Evolutionary conservation across 2,113 vertebrate genomes (phyloP), one percentile per base, ranked within the genome.

Genomic region (Dasyprocta punctata): DNA sequence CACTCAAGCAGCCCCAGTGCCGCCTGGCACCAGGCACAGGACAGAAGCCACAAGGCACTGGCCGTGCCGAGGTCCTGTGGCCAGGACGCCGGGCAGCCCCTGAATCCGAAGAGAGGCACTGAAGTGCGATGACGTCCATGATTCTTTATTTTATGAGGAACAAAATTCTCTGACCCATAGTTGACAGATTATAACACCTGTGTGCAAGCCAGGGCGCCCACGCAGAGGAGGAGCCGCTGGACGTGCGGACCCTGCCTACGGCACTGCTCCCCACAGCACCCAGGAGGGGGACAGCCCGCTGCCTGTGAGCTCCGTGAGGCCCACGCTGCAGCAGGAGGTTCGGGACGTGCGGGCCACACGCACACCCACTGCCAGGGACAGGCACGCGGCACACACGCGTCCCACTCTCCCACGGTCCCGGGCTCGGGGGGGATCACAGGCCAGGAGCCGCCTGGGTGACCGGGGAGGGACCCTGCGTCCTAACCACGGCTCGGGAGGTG

Each of bases 111-210:
- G 22, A 69, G 28, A 52, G 56, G 56, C 12, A 30, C 41, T 5
- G 81, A 89, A 90, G 22, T 17, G 12, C 30, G 75, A 49, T 30
- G 6, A 44, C 58, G 73, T 86, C 69, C 65, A 75, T 73, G 44
- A 16, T 26, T 54, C 95, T 87, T 61, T 14, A 85, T 86, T 92
- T 69, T 38, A 91, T 75, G 7, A 81, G 36, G 58, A 63, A 92
- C 0, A 94, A 92, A 69, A 82, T 47, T 44, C 1, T 54, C 54
- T 81, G n/a, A 60, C 28, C 22, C 5, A 5, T 77, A 28, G 26
- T 56, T 83, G 63, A 77, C 30, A 97, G 87, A 92, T 85, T 58
- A 38, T n/a, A 82, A 9, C 3, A 28, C 11, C 17, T 30, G 33
- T n/a, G 6, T 87, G 16, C 30, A 89, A 63, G 91, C 26, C 3